These are phyloP conservation scores for Hippocampus barbouri DNA, from an alignment of 2,113 vertebrate species.

Conservation along the genomic window DNA sequence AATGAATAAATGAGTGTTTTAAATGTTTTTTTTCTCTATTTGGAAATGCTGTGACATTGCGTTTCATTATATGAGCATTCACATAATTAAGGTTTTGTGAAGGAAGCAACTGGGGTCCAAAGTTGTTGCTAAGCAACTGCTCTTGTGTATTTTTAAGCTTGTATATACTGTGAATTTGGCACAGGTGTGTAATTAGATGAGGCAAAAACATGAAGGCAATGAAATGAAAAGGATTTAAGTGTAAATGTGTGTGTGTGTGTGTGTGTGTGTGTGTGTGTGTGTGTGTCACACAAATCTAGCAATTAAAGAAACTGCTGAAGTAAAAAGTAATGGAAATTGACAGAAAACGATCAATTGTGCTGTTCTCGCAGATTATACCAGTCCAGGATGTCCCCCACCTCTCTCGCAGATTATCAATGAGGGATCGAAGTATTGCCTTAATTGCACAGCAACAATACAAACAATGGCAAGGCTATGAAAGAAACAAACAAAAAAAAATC, in stretches of 20 bases:
- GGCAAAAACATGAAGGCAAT: conserved; percentile 9
- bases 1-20: neutral
- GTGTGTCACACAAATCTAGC: neutral
- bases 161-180: conserved; percentile 3
- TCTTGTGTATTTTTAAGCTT: conserved; percentile 35
- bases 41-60: neutral
- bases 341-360: no score
- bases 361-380: no score
- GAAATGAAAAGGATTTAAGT: neutral
- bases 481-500: neutral
- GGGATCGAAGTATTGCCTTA: conserved; percentile 11
- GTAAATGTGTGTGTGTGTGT: neutral
- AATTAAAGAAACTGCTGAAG: no score
- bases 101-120: conserved; percentile 35
- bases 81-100: conserved; percentile 48
- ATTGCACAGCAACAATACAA: conserved; percentile 1
- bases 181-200: neutral
- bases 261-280: neutral
- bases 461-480: conserved; percentile 5
- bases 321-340: no score
- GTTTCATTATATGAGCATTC: conserved; percentile 11
- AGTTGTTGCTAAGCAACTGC: conserved; percentile 66
- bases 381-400: no score
- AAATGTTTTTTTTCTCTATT: neutral
- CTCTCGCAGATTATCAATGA: neutral